Conservation (phyloP, 2,888 invertebrate species). For the Andrena fulva region DNA sequence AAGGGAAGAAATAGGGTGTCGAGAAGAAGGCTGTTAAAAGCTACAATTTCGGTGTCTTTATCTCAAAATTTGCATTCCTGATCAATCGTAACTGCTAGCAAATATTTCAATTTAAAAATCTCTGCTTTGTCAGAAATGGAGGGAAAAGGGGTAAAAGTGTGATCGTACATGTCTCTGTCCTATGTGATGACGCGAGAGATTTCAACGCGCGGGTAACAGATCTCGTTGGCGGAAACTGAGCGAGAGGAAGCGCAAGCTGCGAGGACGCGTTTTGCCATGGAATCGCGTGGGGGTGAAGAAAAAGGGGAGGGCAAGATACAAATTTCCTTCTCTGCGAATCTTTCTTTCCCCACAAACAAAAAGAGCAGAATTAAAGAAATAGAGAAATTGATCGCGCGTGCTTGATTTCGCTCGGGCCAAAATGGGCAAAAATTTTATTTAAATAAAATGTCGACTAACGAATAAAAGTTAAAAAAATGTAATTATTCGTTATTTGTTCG, state of each 20-base stretch:
- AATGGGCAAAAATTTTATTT: too few species aligned
- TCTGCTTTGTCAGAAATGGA: background rate
- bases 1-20: too few species aligned
- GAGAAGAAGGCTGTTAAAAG: too few species aligned
- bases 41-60: too few species aligned
- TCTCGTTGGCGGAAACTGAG: slow-evolving; percentile 16
- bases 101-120: background rate
- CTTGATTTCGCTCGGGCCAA: slow-evolving; percentile 37
- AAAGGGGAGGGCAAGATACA: too few species aligned
- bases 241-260: background rate
- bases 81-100: background rate
- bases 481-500: too few species aligned
- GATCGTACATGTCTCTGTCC: too few species aligned
- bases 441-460: too few species aligned
- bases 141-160: background rate
- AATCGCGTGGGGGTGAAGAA: background rate
- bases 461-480: too few species aligned
- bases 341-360: too few species aligned
- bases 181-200: background rate
- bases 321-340: too few species aligned
- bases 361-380: background rate
- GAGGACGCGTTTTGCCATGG: background rate
- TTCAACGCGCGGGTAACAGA: background rate
- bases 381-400: slow-evolving; percentile 17
- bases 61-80: too few species aligned